Base-by-base conservation (phyloP, 64 coral and sea anemone species). In the Acropora tenuis region DNA sequence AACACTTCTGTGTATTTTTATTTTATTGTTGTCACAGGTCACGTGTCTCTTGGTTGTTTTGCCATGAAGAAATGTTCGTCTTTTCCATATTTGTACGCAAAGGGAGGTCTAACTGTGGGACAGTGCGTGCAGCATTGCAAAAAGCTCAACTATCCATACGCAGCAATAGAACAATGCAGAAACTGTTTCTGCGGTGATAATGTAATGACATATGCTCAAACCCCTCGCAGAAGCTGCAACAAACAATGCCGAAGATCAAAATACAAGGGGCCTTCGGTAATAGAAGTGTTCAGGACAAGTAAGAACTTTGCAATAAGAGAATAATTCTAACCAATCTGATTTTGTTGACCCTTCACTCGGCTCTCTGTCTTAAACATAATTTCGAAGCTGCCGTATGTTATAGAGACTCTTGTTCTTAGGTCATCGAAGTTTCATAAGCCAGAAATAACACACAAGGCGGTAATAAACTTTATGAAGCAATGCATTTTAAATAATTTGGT, bases 221-320 rank as follows among this genome's bases (percentile, higher is more conserved):
- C 52, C n/a, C 79, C 47, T 6, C 48, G 49, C 13, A 18, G 52
- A 55, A 4, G 1, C 2, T 16, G 40, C 18, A 84, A 84, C 6
- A 12, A 5, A 5, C 1, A 9, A 3, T 41, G 79, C 3, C 55
- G 18, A 40, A 19, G 18, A 7, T 2, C 6, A 12, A 48, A 19
- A 42, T 30, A 30, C 30, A 30, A 30, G 30, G 30, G 30, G 30
- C 30, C 71, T 17, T 48, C 61, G 1, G 10, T 30, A 1, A 50
- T 91, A 3, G 75, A 92, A 55, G 68, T 91, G 11, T 95, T 87
- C 71, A 84, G 89, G 41, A 91, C 89, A 80, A 95, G 89, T 91
- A 63, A 87, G 94, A 47, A 43, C 48, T 30, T 30, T 30, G 0
- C 30, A 30, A 30, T 30, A 30, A 30, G 30, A 30, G 30, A 30